Evolutionary conservation across 53 echinoderm and acorn worm species (phyloP).

Genomic region (Paracentrotus lividus): DNA sequence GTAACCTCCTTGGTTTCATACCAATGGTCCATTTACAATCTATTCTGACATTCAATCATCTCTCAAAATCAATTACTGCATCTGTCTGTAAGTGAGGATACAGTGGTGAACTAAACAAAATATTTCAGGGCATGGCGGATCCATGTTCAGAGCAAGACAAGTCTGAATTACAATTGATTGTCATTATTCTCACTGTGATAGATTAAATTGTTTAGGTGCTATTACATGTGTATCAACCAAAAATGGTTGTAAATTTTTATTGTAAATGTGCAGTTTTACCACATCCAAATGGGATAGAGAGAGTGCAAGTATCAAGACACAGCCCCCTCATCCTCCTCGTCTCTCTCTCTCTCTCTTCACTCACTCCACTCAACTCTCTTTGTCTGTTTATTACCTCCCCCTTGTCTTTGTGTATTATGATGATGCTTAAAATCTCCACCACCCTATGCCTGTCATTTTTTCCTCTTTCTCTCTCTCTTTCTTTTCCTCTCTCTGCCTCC

Average conservation of each 20-base stretch:
- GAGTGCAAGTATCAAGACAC: neutral
- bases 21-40: slow-evolving; percentile 14
- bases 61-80: slow-evolving; percentile 37
- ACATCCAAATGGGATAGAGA: neutral
- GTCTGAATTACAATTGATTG: too few species aligned
- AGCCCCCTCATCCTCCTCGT: neutral
- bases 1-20: too few species aligned
- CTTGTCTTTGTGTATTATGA: too few species aligned
- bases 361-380: neutral
- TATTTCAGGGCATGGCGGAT: too few species aligned
- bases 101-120: slow-evolving; percentile 11
- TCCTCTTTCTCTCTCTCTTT: neutral
- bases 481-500: neutral
- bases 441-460: too few species aligned
- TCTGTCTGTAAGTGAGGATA: slow-evolving; percentile 2
- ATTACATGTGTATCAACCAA: too few species aligned
- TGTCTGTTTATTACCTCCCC: neutral
- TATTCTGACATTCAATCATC: slow-evolving; percentile 19
- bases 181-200: too few species aligned
- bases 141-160: neutral
- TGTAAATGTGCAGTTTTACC: neutral
- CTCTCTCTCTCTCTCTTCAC: neutral
- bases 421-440: too few species aligned
- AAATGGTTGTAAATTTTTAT: too few species aligned
- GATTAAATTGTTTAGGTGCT: too few species aligned